Evolutionary conservation across 2,113 vertebrate species (phyloP).

Genomic region (Oncorhynchus gorbuscha): DNA sequence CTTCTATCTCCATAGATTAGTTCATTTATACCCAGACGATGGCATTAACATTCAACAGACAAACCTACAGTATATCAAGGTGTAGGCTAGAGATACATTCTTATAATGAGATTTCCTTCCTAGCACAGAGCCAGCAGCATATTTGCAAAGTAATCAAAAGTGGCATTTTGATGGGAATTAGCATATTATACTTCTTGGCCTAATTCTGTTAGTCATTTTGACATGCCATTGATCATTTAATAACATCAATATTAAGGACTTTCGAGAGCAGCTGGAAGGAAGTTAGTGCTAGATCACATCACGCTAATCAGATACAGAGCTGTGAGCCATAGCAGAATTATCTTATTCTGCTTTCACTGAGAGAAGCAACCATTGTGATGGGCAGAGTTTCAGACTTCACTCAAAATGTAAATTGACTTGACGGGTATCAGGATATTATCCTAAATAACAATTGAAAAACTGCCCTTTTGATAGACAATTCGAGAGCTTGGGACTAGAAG

Average conservation of each 20-base stretch:
- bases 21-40: not conserved
- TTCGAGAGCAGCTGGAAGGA: conserved; percentile 9
- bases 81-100: conserved; percentile 9
- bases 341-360: not conserved
- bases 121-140: conserved; percentile 11
- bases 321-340: not conserved
- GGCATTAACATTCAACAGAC: conserved; percentile 1
- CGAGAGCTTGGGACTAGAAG: no score
- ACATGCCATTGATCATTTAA: conserved; percentile 49
- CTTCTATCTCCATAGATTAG: not conserved
- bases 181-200: conserved; percentile 44
- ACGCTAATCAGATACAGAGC: conserved; percentile 18
- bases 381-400: not conserved
- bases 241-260: conserved; percentile 38
- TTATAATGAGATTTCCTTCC: conserved; percentile 24
- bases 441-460: not conserved
- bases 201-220: conserved; percentile 42
- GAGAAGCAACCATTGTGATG: not conserved
- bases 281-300: conserved; percentile 15
- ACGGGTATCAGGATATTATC: not conserved
- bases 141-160: conserved; percentile 44
- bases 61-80: conserved; percentile 2
- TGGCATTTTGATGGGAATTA: conserved; percentile 45
- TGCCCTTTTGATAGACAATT: no score
- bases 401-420: not conserved